Conservation (phyloP, 2,113 vertebrate genomes). For the Sciurus niger region DNA sequence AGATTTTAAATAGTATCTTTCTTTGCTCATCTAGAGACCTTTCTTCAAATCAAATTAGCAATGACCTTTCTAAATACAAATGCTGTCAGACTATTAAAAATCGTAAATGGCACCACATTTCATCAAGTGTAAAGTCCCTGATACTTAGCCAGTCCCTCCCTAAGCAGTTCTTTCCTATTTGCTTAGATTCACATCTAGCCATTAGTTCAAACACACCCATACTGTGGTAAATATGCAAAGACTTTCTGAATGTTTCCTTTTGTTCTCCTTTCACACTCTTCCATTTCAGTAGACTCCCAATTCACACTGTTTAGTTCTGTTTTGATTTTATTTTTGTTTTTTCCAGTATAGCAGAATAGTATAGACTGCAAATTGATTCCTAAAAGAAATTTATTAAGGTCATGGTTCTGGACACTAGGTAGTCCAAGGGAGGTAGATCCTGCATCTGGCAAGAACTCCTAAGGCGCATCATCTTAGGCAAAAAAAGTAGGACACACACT, state of each 20-base stretch:
- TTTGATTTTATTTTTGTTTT: neutral
- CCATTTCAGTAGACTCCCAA: neutral
- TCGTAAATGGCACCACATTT: neutral
- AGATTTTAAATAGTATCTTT: slow-evolving; percentile 51
- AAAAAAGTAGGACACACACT: neutral
- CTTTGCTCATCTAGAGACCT: neutral
- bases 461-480: neutral
- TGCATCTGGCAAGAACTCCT: neutral
- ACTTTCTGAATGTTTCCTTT: neutral
- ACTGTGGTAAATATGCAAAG: neutral
- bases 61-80: slow-evolving; percentile 54
- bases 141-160: neutral
- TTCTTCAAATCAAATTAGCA: slow-evolving; percentile 55
- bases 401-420: neutral
- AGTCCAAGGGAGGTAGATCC: neutral
- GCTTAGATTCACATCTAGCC: neutral
- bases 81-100: neutral
- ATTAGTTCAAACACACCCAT: neutral
- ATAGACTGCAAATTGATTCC: neutral
- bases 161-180: neutral
- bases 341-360: too few relatives aligned
- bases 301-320: neutral
- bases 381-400: neutral
- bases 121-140: neutral
- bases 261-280: neutral